Percentiles rank a stretch among this genome's conserved stretches.
Evolutionary conservation across 2,797 vertebrate genomes (phyloP).

Genomic region (Xerus rutilus): DNA sequence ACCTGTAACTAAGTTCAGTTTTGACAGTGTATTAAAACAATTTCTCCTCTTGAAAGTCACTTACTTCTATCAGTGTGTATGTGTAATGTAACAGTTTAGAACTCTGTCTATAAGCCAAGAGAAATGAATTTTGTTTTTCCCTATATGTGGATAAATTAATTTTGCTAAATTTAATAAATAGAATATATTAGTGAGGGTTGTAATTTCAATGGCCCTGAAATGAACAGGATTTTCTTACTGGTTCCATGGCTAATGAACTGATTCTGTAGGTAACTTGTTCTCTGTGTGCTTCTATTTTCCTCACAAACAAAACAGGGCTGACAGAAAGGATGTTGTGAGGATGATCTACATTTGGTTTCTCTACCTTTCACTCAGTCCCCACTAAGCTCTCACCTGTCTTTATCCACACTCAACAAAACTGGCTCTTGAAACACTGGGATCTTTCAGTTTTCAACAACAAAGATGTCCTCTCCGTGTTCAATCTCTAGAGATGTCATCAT

Average conservation of each 20-base stretch:
- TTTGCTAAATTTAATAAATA: constrained; percentile 12
- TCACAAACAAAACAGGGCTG: not conserved
- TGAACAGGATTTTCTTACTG: not conserved
- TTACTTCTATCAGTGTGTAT: constrained; percentile 4
- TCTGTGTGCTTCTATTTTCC: not conserved
- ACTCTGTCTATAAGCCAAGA: not conserved
- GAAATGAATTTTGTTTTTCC: constrained; percentile 26
- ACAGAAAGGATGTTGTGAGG: not conserved
- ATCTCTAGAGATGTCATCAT: not conserved
- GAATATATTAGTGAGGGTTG: not conserved
- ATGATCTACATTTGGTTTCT: not conserved
- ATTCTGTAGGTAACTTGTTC: not conserved
- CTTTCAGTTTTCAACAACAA: not conserved
- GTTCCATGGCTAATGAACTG: not conserved
- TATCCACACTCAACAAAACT: not conserved
- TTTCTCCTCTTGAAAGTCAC: not conserved
- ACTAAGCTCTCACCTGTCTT: not conserved
- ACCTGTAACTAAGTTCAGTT: not conserved
- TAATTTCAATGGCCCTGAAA: not conserved
- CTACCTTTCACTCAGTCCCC: not conserved
- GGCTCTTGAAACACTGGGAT: not conserved
- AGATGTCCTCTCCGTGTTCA: not conserved
- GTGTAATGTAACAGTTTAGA: not conserved
- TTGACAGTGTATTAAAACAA: not conserved
- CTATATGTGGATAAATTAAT: not conserved